Conservation (phyloP, 2,113 vertebrate genomes). For the Hydrochoerus hydrochaeris region DNA sequence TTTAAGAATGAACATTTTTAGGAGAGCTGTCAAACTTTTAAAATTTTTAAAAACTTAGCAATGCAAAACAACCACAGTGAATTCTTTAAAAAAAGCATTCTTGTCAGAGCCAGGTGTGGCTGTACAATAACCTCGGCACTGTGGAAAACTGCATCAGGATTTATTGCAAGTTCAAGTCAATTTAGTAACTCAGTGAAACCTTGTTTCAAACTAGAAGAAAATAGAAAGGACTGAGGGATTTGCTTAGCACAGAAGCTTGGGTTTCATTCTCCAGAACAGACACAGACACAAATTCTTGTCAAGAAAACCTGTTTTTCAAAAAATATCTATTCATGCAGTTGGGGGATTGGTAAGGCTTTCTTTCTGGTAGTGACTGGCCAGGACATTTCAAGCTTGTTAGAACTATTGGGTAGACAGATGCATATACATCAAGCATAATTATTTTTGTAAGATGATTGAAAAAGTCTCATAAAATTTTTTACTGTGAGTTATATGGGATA, state of each 20-base stretch:
- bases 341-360: not conserved
- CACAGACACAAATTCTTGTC: not conserved
- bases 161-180: not conserved
- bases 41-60: conserved; percentile 39
- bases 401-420: not conserved
- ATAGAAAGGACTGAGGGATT: not conserved
- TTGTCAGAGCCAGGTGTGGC: not conserved
- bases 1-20: conserved; percentile 39
- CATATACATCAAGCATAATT: not conserved
- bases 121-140: not conserved
- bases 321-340: not conserved
- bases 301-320: not conserved
- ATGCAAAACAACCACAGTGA: not conserved
- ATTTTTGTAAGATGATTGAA: not conserved
- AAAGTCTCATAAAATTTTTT: not conserved
- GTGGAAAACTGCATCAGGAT: not conserved
- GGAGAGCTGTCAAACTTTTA: not conserved
- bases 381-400: not conserved
- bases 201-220: not conserved
- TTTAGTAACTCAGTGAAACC: not conserved
- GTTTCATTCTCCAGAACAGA: not conserved
- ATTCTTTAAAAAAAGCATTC: not conserved
- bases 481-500: not conserved
- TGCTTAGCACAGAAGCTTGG: not conserved
- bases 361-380: not conserved